Base-by-base conservation (phyloP, 2,888 invertebrate species). In the Doris montereyensis region DNA sequence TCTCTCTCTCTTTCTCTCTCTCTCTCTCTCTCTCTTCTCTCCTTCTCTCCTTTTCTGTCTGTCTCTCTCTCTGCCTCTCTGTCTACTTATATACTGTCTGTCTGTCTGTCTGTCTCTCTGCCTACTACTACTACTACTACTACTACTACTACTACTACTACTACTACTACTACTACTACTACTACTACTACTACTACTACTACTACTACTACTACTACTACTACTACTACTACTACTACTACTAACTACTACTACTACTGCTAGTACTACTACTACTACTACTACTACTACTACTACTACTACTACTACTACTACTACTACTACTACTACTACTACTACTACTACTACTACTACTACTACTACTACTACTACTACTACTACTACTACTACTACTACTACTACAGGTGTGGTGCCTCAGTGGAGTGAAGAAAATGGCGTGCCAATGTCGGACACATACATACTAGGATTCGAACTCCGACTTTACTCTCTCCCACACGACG, bases 331-430 rank as follows among this genome's bases (percentile, higher is more conserved):
- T 70, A 70, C 34, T 70, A 70, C 70, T 30, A 70, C 2, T 70
- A 70, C 70, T 70, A 70, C 70, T 70, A 70, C 70, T 70, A 70
- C 70, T 70, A 70, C 70, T 70, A 70, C 70, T 70, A 70, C 34
- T 1, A 70, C 70, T 70, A 70, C 70, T 2, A 70, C 1, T 70
- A 70, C 70, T 70, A 70, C 70, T 70, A 70, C 70, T 70, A 70
- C 70, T 70, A 70, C 70, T 70, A 70, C 70, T 70, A 70, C 70
- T 70, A 70, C 70, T 70, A 70, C 70, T 70, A 70, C 70, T 70
- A 70, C 70, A n/a, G n/a, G n/a, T n/a, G n/a, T n/a, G n/a, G n/a
- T n/a, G n/a, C n/a, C n/a, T n/a, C n/a, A n/a, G n/a, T n/a, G n/a
- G n/a, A n/a, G n/a, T n/a, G n/a, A n/a, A n/a, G n/a, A n/a, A n/a